Base-by-base conservation (phyloP, 2,888 invertebrate genomes). In the Calliopum simillimum region DNA sequence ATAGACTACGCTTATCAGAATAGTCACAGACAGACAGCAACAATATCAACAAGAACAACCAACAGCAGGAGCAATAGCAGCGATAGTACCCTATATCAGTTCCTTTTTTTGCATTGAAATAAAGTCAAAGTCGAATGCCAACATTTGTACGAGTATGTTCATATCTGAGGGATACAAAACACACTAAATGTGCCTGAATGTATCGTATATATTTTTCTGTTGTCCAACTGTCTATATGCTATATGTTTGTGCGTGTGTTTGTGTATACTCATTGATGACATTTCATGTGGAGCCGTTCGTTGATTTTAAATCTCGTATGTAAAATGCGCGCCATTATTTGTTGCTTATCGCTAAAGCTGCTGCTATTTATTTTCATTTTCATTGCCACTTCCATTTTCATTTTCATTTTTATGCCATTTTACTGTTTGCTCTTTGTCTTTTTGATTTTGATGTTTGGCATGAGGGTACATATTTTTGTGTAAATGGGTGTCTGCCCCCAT, bases 331-430 rank as follows among this genome's bases (percentile, higher is more conserved):
- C 33, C 70, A 70, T 70, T 70, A 70, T 70, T 70, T 62, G 70
- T 61, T 66, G 70, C 70, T 70, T 70, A 70, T 67, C 66, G 62
- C 70, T 33, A 19, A 53, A 61, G 61, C 59, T 46, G 66, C 53
- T 59, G 59, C 41, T 63, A 59, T 66, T 70, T 70, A 78, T 79
- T 81, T 80, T 78, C 76, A 81, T 23, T 21, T 46, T 61, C 61
- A 46, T 21, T 21, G 23, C 23, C 23, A 53, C 21, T 21, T 8
- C 21, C 23, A 21, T 19, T 53, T 53, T 21, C 13, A 6, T 53
- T 19, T 53, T 19, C 13, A 3, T 11, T 8, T 53, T 5, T 16
- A 19, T 53, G 11, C 8, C 23, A 53, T 53, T 53, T 53, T 23
- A 53, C 53, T 53, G 21, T 53, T 23, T 53, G 21, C 23, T 21